These are phyloP conservation scores for Yponomeuta malinellus DNA, from an alignment of 2,888 invertebrate species.

Conservation along the genomic window DNA sequence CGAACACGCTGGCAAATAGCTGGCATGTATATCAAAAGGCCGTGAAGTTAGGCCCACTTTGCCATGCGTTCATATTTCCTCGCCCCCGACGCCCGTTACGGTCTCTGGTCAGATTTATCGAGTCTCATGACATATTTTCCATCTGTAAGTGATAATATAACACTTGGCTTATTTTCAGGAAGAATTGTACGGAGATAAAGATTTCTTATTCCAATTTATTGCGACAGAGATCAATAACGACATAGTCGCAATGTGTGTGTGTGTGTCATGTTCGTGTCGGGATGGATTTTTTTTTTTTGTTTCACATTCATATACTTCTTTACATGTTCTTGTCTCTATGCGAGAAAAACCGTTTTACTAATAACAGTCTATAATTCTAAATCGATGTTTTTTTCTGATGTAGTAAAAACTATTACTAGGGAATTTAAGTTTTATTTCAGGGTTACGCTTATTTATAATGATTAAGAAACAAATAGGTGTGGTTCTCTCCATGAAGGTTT, in stretches of 20 bases:
- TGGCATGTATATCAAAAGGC: conserved; percentile 62
- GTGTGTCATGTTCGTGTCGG: no score
- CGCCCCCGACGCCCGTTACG: conserved; percentile 69
- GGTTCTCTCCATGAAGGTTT: no score
- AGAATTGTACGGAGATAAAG: conserved; percentile 11
- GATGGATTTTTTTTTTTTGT: neutral
- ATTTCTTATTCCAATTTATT: conserved; percentile 3
- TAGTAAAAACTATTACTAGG: no score
- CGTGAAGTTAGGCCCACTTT: conserved; percentile 42
- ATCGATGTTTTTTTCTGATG: neutral
- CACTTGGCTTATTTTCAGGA: conserved; percentile 10
- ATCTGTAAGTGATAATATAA: conserved; percentile 40
- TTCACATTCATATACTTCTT: neutral
- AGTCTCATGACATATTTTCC: conserved; percentile 69
- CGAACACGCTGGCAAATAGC: neutral
- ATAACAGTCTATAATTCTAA: neutral
- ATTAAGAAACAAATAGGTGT: no score
- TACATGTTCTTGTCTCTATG: neutral
- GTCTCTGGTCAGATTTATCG: conserved; percentile 73
- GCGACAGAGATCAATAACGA: conserved; percentile 8
- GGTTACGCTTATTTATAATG: no score
- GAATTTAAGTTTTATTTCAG: no score
- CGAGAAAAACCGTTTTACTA: neutral
- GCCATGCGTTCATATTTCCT: conserved; percentile 69
- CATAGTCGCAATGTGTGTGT: no score